Evolutionary conservation across 1,140 invertebrate genomes (phyloP), one percentile per base, ranked within the genome.

Genomic region (Penaeus chinensis): DNA sequence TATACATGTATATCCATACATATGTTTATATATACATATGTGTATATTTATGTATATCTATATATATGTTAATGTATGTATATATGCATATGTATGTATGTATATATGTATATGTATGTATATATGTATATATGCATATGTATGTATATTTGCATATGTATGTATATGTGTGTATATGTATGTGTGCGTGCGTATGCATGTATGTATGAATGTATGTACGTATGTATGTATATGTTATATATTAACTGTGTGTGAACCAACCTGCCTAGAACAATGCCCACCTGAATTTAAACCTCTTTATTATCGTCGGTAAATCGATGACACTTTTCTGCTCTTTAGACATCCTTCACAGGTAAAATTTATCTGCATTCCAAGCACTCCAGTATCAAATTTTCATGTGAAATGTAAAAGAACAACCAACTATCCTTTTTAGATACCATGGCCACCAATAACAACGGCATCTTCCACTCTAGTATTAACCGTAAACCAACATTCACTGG

Each of bases 141-240:
- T 27, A 32, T 10, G 24, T 74, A 32, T 74, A 32, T 74, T 2
- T 37, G n/a, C 18, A 27, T 24, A 71, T 24, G n/a, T 24, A 4
- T 24, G 10, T 4, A 71, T 24, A 2, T 24, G n/a, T 24, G n/a
- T 24, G n/a, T 24, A 27, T 24, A 4, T 24, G n/a, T 24, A 27
- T 24, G n/a, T 24, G n/a, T 24, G 10, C 18, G n/a, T 24, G n/a
- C 1, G n/a, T 27, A 71, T 24, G 7, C 37, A 71, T 24, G 24
- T 24, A 24, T 24, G 10, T 24, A 71, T 24, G 24, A 18, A 71
- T 24, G 24, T 24, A 71, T 24, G 24, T 24, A 71, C 37, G 24
- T 71, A 71, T 71, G 24, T 71, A 71, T 71, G 24, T 71, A 71
- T 71, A 71, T 71, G 24, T 24, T 69, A 69, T 69, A 69, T 69